Conservation (phyloP, 2,113 vertebrate genomes). For the Pteropus alecto region DNA sequence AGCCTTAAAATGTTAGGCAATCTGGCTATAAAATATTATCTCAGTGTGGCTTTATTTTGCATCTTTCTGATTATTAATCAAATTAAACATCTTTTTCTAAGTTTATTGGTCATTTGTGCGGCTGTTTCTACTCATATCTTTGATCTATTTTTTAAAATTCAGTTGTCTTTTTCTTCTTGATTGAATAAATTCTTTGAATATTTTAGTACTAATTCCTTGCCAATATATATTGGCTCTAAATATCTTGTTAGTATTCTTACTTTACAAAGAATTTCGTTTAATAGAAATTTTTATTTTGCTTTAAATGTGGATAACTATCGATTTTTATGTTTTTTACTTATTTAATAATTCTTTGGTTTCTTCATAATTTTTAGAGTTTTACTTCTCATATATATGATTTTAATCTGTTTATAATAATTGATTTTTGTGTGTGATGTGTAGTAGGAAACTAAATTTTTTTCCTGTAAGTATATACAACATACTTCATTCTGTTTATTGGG, state of each 20-base stretch:
- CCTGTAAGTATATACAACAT: background rate
- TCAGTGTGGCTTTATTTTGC: background rate
- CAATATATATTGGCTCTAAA: background rate
- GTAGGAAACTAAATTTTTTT: background rate
- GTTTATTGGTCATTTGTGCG: background rate
- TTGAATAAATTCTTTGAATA: background rate
- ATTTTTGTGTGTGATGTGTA: background rate
- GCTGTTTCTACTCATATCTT: background rate
- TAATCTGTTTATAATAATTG: background rate
- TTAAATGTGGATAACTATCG: background rate
- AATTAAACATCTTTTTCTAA: background rate
- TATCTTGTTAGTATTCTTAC: background rate
- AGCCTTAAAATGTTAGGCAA: background rate
- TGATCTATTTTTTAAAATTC: background rate
- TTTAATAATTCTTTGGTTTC: background rate
- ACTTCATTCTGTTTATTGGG: background rate
- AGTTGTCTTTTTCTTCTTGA: background rate
- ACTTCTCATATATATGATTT: background rate
- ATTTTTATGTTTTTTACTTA: background rate
- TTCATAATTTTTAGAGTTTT: background rate
- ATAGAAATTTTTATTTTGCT: background rate
- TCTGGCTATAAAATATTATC: background rate
- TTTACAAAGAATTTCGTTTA: background rate
- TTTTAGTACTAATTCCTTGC: background rate
- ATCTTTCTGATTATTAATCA: background rate